These are phyloP conservation scores for Erethizon dorsatum DNA, from an alignment of 2,797 vertebrate genomes.

Conservation along the genomic window DNA sequence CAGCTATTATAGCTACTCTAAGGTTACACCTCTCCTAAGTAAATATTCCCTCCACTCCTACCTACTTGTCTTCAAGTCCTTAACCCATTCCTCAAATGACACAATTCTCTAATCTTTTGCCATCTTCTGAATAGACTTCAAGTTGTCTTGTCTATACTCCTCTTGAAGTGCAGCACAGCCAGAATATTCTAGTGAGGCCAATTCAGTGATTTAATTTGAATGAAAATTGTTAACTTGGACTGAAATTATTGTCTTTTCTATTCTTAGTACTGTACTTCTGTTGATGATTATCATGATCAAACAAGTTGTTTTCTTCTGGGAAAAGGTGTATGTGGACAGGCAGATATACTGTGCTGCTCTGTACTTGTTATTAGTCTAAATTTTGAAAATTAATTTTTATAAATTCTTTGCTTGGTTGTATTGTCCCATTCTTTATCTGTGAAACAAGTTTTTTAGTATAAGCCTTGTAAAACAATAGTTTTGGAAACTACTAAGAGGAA, in stretches of 20 bases:
- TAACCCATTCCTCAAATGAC: not conserved
- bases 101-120: not conserved
- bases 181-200: not conserved
- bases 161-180: not conserved
- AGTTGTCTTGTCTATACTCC: not conserved
- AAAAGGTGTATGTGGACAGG: not conserved
- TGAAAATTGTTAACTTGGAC: not conserved
- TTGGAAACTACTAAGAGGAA: not conserved
- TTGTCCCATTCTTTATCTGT: constrained; percentile 22
- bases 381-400: constrained; percentile 35
- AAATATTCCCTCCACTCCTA: not conserved
- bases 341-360: not conserved
- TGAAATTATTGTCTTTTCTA: not conserved
- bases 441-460: not conserved
- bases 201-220: constrained; percentile 36
- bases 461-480: not conserved
- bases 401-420: not conserved
- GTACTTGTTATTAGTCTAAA: not conserved
- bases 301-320: not conserved
- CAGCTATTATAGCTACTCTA: not conserved
- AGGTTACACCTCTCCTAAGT: not conserved
- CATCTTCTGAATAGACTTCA: not conserved
- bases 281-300: not conserved
- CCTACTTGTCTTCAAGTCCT: not conserved
- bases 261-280: not conserved